phyloP scores from a whole-genome alignment of 2,888 invertebrate species.

The Rhyacophila evoluta region DNA sequence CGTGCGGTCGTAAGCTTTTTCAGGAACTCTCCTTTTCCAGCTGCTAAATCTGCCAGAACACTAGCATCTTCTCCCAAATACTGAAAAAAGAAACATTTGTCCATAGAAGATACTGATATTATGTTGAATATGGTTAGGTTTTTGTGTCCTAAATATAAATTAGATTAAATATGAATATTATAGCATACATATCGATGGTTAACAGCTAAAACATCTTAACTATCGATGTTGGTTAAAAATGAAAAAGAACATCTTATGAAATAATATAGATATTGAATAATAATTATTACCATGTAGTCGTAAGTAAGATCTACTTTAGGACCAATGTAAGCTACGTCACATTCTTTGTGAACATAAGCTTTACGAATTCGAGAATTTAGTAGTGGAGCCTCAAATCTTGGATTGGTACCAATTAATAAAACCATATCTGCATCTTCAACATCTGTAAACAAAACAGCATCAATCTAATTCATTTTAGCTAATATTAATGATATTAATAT shows the following conservation, averaged over 20 bases:
- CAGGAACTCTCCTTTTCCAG: constrained; percentile 77
- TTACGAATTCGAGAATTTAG: constrained; percentile 96
- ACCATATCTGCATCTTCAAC: constrained; percentile 95
- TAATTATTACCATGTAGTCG: constrained; percentile 72
- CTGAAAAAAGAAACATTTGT: constrained; percentile 61
- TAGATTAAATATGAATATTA: too few relatives aligned
- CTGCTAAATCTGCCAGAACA: constrained; percentile 79
- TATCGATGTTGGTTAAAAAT: too few relatives aligned
- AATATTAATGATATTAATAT: too few relatives aligned
- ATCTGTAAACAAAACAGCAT: constrained; percentile 65
- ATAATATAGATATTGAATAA: neutral
- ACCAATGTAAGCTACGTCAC: constrained; percentile 88
- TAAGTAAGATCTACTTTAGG: constrained; percentile 93
- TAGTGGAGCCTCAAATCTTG: constrained; percentile 96
- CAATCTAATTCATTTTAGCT: too few relatives aligned
- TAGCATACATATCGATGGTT: too few relatives aligned
- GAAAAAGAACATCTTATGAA: too few relatives aligned
- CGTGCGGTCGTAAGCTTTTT: constrained; percentile 81
- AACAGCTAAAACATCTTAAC: too few relatives aligned
- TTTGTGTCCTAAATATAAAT: too few relatives aligned
- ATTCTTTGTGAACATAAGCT: constrained; percentile 94
- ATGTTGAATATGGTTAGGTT: too few relatives aligned
- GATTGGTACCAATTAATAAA: constrained; percentile 95
- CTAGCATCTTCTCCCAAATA: constrained; percentile 87
- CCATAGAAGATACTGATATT: constrained; percentile 23